Conservation (phyloP, 1,140 invertebrate genomes). For the Hylaeus volcanicus region DNA sequence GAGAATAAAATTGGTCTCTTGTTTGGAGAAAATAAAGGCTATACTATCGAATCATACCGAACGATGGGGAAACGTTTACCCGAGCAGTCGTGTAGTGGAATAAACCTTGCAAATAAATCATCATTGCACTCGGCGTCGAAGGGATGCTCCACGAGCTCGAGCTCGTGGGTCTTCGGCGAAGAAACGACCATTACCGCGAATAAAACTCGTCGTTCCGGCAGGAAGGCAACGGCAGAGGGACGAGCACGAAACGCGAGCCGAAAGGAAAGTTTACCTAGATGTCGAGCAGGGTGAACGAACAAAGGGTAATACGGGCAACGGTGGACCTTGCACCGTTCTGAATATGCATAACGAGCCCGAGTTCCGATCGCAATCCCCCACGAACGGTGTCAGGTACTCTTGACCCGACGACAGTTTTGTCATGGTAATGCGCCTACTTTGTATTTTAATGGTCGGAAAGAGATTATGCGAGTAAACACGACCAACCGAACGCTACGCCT, state of each 20-base stretch:
- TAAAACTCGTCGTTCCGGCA: neutral
- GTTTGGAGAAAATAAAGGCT: too few relatives aligned
- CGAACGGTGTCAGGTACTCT: constrained; percentile 75
- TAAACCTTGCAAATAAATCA: too few relatives aligned
- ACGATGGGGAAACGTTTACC: too few relatives aligned
- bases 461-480: constrained; percentile 75
- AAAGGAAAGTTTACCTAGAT: constrained; percentile 24
- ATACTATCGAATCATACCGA: too few relatives aligned
- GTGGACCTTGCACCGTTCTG: constrained; percentile 72
- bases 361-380: constrained; percentile 75
- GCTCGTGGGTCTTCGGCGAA: neutral
- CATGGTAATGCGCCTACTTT: constrained; percentile 77
- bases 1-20: too few relatives aligned
- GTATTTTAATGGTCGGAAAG: constrained; percentile 76
- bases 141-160: neutral
- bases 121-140: neutral
- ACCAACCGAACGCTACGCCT: constrained; percentile 5
- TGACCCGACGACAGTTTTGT: constrained; percentile 75
- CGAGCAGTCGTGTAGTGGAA: too few relatives aligned
- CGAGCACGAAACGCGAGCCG: neutral
- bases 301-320: constrained; percentile 58
- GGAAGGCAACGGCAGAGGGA: neutral
- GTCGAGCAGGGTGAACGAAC: constrained; percentile 40
- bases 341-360: constrained; percentile 73
- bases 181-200: neutral